phyloP scores from a whole-genome alignment of 2,113 vertebrate genomes.

The Paralichthys olivaceus region DNA sequence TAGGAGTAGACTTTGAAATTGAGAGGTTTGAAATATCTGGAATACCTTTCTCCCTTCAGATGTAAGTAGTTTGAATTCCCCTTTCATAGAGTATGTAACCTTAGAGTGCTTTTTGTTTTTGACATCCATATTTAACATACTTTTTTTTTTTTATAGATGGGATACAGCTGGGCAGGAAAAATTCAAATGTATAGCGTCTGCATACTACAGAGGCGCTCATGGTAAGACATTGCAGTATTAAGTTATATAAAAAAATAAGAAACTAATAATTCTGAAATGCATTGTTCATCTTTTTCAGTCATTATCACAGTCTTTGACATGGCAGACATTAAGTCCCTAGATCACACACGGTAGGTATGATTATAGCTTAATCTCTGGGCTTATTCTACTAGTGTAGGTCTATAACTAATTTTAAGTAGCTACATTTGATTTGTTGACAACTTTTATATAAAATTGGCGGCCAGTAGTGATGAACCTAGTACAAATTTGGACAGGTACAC shows the following conservation, averaged over 20 bases:
- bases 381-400: not conserved
- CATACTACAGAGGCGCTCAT: conserved; percentile 93
- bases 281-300: conserved; percentile 60
- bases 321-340: conserved; percentile 85
- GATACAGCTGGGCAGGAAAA: conserved; percentile 96
- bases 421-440: too few relatives aligned
- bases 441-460: too few relatives aligned
- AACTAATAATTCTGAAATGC: not conserved
- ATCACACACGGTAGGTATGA: conserved; percentile 86
- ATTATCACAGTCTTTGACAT: conserved; percentile 81
- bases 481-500: too few relatives aligned
- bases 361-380: not conserved
- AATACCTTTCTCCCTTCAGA: conserved; percentile 89
- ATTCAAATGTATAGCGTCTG: conserved; percentile 94
- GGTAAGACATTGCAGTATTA: conserved; percentile 75
- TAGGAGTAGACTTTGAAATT: conserved; percentile 95
- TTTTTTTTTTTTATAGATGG: conserved; percentile 84
- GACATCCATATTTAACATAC: not conserved
- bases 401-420: not conserved
- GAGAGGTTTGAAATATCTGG: conserved; percentile 91
- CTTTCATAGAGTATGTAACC: not conserved
- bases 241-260: too few relatives aligned
- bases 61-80: conserved; percentile 81
- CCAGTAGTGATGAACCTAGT: too few relatives aligned
- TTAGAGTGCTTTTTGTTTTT: not conserved